These are phyloP conservation scores for Xanthia icteritia DNA, from an alignment of 2,888 invertebrate species.

Conservation along the genomic window DNA sequence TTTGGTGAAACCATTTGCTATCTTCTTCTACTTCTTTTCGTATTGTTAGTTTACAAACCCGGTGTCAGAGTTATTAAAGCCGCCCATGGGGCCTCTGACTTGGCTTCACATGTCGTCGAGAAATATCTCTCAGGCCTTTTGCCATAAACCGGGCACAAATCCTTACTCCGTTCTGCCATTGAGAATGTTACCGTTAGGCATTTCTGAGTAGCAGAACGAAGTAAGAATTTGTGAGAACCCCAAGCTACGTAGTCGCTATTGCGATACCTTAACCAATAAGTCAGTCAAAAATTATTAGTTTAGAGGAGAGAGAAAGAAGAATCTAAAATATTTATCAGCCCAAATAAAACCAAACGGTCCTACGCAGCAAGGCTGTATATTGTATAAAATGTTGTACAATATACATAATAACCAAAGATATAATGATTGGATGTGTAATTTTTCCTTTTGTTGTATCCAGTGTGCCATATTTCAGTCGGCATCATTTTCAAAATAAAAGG, in stretches of 20 bases:
- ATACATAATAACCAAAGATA: constrained; percentile 1
- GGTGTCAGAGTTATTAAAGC: no score
- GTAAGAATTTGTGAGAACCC: neutral
- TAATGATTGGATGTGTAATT: constrained; percentile 41
- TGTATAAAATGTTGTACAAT: constrained; percentile 6
- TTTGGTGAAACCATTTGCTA: no score
- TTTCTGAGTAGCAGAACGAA: no score
- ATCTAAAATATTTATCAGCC: neutral
- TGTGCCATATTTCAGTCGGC: constrained; percentile 24
- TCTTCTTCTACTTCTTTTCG: no score
- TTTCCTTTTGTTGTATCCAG: constrained; percentile 11
- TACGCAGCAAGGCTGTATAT: neutral
- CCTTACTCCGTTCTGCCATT: neutral
- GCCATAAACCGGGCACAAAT: neutral
- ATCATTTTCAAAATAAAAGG: constrained; percentile 17
- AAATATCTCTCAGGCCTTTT: neutral
- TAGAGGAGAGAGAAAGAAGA: neutral
- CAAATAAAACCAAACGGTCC: neutral
- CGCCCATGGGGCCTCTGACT: no score
- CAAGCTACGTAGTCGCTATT: neutral
- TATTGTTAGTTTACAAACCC: no score
- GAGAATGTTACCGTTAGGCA: no score
- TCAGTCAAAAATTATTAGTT: neutral
- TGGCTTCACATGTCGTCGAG: no score
- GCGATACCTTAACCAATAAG: neutral